Percentiles rank a stretch among this genome's conserved stretches.
These are phyloP conservation scores for Sycon ciliatum DNA, from an alignment of 37 sponge, comb jelly and placozoan genomes.

Conservation along the genomic window DNA sequence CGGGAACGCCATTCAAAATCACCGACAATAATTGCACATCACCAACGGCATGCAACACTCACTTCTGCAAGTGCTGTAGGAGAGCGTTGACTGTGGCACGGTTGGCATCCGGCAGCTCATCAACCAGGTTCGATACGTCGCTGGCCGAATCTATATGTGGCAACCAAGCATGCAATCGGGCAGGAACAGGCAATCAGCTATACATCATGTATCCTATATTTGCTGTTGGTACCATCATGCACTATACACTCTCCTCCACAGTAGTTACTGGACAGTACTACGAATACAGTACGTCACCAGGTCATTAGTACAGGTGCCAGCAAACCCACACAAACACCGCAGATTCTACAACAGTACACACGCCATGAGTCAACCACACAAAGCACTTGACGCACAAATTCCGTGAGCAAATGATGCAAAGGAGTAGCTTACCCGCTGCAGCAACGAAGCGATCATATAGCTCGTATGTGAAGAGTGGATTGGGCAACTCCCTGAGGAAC, in stretches of 20 bases:
- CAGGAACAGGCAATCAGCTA: neutral
- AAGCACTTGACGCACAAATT: neutral
- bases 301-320: neutral
- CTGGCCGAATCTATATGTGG: conserved; percentile 9
- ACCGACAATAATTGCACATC: too few relatives aligned
- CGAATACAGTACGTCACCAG: too few relatives aligned
- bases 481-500: conserved; percentile 72
- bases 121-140: conserved; percentile 20
- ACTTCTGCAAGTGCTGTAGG: conserved; percentile 51
- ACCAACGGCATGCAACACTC: too few relatives aligned
- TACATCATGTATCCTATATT: neutral
- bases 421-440: conserved; percentile 60
- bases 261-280: neutral
- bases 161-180: neutral
- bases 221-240: neutral
- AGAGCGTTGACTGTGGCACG: conserved; percentile 40
- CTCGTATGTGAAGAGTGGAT: conserved; percentile 60
- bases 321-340: conserved; percentile 1
- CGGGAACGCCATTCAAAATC: too few relatives aligned
- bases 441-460: conserved; percentile 49
- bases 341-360: neutral
- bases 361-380: neutral
- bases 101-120: conserved; percentile 39
- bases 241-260: neutral
- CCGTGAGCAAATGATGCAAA: neutral